Evolutionary conservation across 2,113 vertebrate species (phyloP).

Genomic region (Nycticorax nycticorax): DNA sequence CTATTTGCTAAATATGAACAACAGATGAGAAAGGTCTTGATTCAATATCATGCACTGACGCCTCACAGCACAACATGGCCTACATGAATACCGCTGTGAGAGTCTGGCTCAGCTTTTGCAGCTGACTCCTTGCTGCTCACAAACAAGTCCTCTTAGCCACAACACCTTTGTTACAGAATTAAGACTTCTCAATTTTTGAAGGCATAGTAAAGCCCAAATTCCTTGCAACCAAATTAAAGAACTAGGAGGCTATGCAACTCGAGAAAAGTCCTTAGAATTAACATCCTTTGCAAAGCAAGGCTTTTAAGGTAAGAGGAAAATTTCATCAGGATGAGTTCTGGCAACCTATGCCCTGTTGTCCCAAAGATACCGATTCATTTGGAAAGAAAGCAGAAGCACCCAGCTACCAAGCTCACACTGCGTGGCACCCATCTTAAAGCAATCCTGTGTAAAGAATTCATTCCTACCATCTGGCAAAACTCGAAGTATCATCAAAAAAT

Average conservation of each 20-base stretch:
- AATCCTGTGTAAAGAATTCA: not conserved
- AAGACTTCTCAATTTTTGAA: not conserved
- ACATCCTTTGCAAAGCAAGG: not conserved
- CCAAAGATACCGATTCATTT: not conserved
- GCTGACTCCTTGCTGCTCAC: not conserved
- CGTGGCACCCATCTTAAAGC: not conserved
- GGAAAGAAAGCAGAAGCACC: not conserved
- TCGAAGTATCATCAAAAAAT: not conserved
- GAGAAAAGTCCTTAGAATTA: not conserved
- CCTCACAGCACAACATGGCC: not conserved
- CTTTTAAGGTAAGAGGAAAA: not conserved
- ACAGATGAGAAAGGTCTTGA: not conserved
- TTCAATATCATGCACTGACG: not conserved
- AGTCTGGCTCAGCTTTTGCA: not conserved
- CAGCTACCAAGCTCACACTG: not conserved
- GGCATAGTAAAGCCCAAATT: not conserved
- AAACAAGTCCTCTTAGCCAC: not conserved
- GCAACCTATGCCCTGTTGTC: not conserved
- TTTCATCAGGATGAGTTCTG: not conserved
- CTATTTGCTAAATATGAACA: not conserved
- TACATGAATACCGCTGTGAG: not conserved
- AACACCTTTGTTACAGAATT: not conserved
- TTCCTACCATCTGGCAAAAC: not conserved
- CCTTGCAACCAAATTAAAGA: not conserved
- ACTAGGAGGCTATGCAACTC: not conserved